Conservation (phyloP, 2,797 vertebrate species). For the Coregonus sp. region DNA sequence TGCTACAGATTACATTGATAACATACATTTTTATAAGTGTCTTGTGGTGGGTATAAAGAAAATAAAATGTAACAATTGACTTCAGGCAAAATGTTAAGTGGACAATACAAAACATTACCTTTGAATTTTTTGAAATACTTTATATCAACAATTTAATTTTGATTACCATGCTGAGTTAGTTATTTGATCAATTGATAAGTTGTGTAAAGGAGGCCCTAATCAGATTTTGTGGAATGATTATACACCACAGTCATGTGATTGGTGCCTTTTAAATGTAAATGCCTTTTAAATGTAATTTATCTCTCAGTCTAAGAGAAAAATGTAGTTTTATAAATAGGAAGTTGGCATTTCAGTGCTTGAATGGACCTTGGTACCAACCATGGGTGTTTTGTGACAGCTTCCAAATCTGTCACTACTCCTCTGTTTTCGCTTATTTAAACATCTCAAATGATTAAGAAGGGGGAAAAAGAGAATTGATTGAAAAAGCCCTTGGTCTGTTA, state of each 20-base stretch:
- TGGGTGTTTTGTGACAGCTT: constrained; percentile 13
- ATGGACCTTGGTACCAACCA: constrained; percentile 1
- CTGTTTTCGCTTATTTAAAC: constrained; percentile 72
- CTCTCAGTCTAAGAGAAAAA: not conserved
- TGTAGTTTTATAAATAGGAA: not conserved
- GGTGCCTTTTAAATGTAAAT: not conserved
- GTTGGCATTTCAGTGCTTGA: not conserved
- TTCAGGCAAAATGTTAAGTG: not conserved
- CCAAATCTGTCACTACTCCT: constrained; percentile 68
- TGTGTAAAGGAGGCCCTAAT: not conserved
- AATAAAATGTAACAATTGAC: too few species aligned
- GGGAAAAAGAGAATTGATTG: constrained; percentile 37
- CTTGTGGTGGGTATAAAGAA: too few species aligned
- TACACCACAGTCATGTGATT: not conserved
- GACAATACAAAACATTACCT: not conserved
- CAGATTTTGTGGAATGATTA: not conserved
- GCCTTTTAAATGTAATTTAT: not conserved
- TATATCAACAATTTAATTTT: not conserved
- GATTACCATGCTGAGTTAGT: not conserved
- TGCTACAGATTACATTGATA: too few species aligned
- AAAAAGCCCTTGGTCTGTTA: constrained; percentile 6
- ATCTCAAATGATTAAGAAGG: constrained; percentile 45
- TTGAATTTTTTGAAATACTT: not conserved
- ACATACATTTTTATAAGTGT: too few species aligned
- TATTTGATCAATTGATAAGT: not conserved